These are phyloP conservation scores for Oreochromis spilurus DNA, from an alignment of 2,113 vertebrate species.

Conservation along the genomic window DNA sequence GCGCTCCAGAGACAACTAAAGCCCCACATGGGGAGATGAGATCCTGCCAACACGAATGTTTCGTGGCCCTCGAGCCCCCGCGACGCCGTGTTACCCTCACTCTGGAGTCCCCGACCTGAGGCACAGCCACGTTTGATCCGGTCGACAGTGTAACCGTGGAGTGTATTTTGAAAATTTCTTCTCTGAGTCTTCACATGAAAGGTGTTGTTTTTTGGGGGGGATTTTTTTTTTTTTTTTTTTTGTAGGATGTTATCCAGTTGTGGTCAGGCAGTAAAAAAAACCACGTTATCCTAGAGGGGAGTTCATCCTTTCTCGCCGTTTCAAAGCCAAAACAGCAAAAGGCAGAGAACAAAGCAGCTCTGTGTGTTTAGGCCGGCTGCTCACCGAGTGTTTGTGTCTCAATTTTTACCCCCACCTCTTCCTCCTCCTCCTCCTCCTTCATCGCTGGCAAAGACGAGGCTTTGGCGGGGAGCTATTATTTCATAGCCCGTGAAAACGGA, in stretches of 20 bases:
- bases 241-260: conserved; percentile 3
- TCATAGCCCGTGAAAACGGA: conserved; percentile 26
- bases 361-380: neutral
- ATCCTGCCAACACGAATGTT: neutral
- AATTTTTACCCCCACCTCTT: neutral
- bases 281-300: conserved; percentile 28
- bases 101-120: neutral
- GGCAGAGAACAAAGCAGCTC: conserved; percentile 45
- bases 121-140: conserved; percentile 39
- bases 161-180: neutral
- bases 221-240: neutral
- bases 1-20: neutral
- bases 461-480: conserved; percentile 3
- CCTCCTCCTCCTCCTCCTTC: neutral
- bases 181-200: neutral
- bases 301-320: conserved; percentile 1
- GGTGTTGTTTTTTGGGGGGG: neutral
- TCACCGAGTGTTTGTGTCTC: conserved; percentile 6
- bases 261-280: neutral
- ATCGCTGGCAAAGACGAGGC: neutral
- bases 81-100: neutral
- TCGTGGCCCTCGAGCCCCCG: neutral
- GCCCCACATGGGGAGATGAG: neutral
- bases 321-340: conserved; percentile 32
- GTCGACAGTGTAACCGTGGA: neutral